Evolutionary conservation across 2,888 invertebrate genomes (phyloP).

Genomic region (Caradrina kadenii): DNA sequence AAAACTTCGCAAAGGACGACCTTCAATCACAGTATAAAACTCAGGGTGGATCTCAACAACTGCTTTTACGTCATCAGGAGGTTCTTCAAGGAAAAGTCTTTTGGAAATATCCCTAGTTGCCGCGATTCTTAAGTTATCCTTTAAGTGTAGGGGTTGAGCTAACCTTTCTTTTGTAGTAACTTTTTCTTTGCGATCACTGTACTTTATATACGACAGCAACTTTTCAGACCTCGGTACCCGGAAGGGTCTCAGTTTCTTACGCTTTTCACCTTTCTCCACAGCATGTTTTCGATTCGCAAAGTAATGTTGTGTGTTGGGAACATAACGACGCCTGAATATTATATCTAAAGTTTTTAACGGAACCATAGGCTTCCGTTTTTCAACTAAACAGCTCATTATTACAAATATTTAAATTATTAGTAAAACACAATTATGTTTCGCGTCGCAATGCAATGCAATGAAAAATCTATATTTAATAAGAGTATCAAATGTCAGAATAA

Average conservation of each 20-base stretch:
- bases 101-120: constrained; percentile 89
- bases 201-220: constrained; percentile 85
- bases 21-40: constrained; percentile 92
- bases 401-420: constrained; percentile 16
- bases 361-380: constrained; percentile 83
- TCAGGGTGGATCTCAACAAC: constrained; percentile 92
- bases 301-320: constrained; percentile 86
- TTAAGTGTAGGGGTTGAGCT: constrained; percentile 78
- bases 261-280: constrained; percentile 62
- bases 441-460: constrained; percentile 1
- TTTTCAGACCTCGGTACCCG: constrained; percentile 84
- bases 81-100: constrained; percentile 90
- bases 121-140: constrained; percentile 85
- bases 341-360: constrained; percentile 85
- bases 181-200: constrained; percentile 84
- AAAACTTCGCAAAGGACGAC: constrained; percentile 90
- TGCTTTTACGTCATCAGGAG: constrained; percentile 89
- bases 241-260: constrained; percentile 77
- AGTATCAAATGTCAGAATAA: constrained; percentile 25
- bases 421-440: constrained; percentile 11
- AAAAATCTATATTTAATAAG: constrained; percentile 16
- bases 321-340: constrained; percentile 85
- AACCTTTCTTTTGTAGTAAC: constrained; percentile 72
- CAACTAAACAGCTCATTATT: constrained; percentile 71
- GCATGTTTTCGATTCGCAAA: constrained; percentile 84